Evolutionary conservation across 2,113 vertebrate species (phyloP), one percentile per base, ranked within the genome.

Genomic region (Benitochromis conjunctus): DNA sequence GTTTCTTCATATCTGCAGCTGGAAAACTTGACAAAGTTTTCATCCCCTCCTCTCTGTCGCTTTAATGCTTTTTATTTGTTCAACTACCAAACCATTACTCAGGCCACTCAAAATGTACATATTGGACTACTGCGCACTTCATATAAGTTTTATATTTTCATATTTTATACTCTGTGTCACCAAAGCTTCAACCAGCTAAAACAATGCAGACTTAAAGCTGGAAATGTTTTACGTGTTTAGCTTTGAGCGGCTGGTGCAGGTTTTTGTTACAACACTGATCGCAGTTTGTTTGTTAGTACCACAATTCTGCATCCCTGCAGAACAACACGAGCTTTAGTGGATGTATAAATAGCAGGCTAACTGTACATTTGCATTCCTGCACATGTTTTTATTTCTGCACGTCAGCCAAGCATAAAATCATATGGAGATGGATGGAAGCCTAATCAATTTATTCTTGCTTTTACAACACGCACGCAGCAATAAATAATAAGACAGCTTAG

Each of bases 211-310:
- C 7, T 51, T 7, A 51, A 51, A 19, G 13, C 19, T 51, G 48
- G 16, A 51, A 16, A 51, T 51, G 16, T 51, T 51, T 29, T 0
- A 29, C 3, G 0, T 19, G 14, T 74, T 74, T 12, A 29, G 24
- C 24, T 1, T 19, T 74, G 43, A 29, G 9, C 3, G 1, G 43
- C 48, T 19, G 10, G 41, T 18, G n/a, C 12, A 26, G 64, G 21
- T 26, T 10, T 43, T 43, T 69, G n/a, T 69, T 0, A 16, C 21
- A 0, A 43, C 7, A 43, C 41, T 46, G 9, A 48, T 18, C 3
- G 1, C 1, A 26, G n/a, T 9, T 16, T 69, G 64, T 24, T 69
- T 26, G 38, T 38, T 0, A 0, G n/a, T 10, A 0, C 1, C 66
- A 71, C 21, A 26, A 71, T 16, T 48, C 14, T 48, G 46, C 14